Evolutionary conservation across 2,113 vertebrate species (phyloP).

Genomic region (Salvelinus namaycush): DNA sequence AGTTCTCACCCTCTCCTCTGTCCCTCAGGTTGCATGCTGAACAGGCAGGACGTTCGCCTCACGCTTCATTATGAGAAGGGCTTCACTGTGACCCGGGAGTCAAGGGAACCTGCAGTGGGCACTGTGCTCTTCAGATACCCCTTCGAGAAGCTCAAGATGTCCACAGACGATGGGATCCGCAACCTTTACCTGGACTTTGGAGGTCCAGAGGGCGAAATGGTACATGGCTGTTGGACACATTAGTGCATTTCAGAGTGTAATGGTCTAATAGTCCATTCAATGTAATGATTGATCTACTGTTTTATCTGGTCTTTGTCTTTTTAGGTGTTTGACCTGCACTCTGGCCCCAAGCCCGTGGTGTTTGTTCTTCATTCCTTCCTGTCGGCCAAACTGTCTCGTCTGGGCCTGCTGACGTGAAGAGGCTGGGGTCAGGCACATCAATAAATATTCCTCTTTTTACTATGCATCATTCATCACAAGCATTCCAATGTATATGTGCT

Average conservation of each 20-base stretch:
- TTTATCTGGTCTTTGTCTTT: background rate
- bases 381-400: slow-evolving; percentile 93
- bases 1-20: background rate
- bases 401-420: slow-evolving; percentile 89
- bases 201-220: slow-evolving; percentile 94
- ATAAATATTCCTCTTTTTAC: slow-evolving; percentile 16
- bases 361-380: slow-evolving; percentile 96
- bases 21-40: slow-evolving; percentile 84
- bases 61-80: slow-evolving; percentile 92
- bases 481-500: slow-evolving; percentile 45
- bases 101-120: slow-evolving; percentile 61
- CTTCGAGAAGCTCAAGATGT: slow-evolving; percentile 93
- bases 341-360: slow-evolving; percentile 93
- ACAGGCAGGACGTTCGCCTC: slow-evolving; percentile 85
- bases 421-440: background rate
- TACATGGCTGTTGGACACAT: slow-evolving; percentile 42
- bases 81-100: slow-evolving; percentile 85
- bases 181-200: slow-evolving; percentile 96
- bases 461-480: slow-evolving; percentile 44
- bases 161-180: slow-evolving; percentile 87
- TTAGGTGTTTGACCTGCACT: slow-evolving; percentile 90
- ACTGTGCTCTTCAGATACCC: slow-evolving; percentile 86
- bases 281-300: background rate
- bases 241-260: background rate
- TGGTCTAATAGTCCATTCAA: background rate